Evolutionary conservation across 1,140 invertebrate genomes (phyloP).

Genomic region (Caerostris darwini): DNA sequence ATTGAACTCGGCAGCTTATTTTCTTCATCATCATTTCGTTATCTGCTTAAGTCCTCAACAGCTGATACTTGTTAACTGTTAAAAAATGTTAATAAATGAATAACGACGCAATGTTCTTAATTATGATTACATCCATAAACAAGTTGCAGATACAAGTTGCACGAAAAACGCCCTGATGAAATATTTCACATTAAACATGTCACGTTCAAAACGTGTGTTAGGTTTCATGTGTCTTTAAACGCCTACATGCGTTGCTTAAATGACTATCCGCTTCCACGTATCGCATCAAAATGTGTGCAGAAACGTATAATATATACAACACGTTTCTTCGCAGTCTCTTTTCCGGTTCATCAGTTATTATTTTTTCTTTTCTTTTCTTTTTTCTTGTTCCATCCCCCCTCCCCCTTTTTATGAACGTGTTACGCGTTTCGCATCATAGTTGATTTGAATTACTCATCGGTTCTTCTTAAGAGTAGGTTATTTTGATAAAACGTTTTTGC

Average conservation of each 20-base stretch:
- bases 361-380: too few relatives aligned
- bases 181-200: background rate
- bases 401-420: background rate
- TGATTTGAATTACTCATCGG: background rate
- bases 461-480: background rate
- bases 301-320: background rate
- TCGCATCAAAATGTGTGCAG: background rate
- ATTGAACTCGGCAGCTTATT: too few relatives aligned
- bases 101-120: background rate
- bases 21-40: too few relatives aligned
- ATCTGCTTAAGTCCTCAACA: background rate
- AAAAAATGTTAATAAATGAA: background rate
- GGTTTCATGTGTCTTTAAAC: background rate
- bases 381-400: background rate
- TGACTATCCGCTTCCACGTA: background rate
- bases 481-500: background rate
- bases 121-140: slow-evolving; percentile 6
- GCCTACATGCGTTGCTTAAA: background rate
- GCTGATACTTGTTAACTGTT: background rate
- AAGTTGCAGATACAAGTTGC: background rate
- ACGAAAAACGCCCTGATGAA: slow-evolving; percentile 8
- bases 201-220: background rate
- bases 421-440: background rate
- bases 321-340: background rate
- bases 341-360: background rate